A percentile compares a stretch with the other conserved stretches of the same genome.
Evolutionary conservation across 1,140 invertebrate genomes (phyloP).

Genomic region (Zaprionus ghesquierei): DNA sequence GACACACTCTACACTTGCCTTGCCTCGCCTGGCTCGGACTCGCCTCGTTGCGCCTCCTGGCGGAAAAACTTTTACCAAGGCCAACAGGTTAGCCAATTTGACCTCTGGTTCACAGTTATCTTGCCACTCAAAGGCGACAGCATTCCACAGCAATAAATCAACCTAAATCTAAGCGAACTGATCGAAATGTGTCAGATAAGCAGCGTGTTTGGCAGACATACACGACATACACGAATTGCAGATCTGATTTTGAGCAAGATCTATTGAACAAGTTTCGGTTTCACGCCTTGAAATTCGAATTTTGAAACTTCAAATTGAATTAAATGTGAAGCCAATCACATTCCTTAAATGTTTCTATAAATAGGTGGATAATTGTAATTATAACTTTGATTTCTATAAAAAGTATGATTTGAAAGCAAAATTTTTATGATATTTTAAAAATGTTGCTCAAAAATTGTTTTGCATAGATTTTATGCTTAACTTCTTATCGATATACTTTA

Average conservation of each 20-base stretch:
- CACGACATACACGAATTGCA: neutral
- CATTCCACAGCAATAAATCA: neutral
- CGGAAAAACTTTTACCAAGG: slow-evolving; percentile 31
- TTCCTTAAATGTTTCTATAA: too few relatives aligned
- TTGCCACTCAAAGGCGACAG: neutral
- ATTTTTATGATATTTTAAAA: too few relatives aligned
- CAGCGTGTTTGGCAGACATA: neutral
- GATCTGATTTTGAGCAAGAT: neutral
- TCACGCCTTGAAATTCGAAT: neutral
- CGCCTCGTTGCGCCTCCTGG: neutral
- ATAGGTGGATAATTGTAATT: too few relatives aligned
- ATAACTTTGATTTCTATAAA: too few relatives aligned
- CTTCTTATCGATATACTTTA: too few relatives aligned
- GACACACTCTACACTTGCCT: slow-evolving; percentile 1
- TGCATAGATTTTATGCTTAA: too few relatives aligned
- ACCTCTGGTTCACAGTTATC: neutral
- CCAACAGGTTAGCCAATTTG: slow-evolving; percentile 9
- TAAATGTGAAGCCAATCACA: too few relatives aligned
- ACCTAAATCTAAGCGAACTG: neutral
- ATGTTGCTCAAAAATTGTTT: too few relatives aligned
- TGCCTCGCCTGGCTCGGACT: neutral
- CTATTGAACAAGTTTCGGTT: neutral
- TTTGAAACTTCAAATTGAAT: neutral
- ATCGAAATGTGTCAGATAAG: neutral
- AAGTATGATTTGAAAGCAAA: too few relatives aligned